A percentile compares a stretch with the other conserved stretches of the same genome.
Conservation (phyloP, 2,113 vertebrate species). For the Orientallactaga bullata region DNA sequence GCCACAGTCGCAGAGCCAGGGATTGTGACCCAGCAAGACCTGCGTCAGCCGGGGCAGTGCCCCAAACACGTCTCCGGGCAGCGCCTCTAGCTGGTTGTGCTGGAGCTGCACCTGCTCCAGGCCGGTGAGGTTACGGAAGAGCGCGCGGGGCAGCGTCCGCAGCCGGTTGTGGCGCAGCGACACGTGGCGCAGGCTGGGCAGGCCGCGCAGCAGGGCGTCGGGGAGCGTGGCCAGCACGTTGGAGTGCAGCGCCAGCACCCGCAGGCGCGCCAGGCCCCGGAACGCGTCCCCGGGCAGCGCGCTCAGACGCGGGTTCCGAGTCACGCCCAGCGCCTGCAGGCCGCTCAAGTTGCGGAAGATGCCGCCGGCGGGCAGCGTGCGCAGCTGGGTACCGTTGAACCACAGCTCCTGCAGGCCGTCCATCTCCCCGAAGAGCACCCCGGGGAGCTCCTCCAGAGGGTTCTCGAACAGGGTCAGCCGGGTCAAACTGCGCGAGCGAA, state of each 20-base stretch:
- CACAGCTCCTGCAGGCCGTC: slow-evolving; percentile 88
- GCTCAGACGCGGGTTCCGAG: slow-evolving; percentile 86
- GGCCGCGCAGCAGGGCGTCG: slow-evolving; percentile 86
- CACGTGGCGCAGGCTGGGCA: slow-evolving; percentile 85
- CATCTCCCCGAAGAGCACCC: slow-evolving; percentile 92
- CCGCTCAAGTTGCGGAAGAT: slow-evolving; percentile 92
- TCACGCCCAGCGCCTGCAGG: slow-evolving; percentile 87
- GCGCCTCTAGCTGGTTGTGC: slow-evolving; percentile 78
- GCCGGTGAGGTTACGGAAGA: slow-evolving; percentile 85
- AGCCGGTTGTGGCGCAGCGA: slow-evolving; percentile 87
- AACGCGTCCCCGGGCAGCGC: slow-evolving; percentile 89
- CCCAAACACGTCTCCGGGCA: slow-evolving; percentile 83
- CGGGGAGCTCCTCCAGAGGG: slow-evolving; percentile 89
- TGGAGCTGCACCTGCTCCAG: slow-evolving; percentile 86
- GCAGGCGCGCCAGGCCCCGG: slow-evolving; percentile 88
- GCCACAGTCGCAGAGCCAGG: slow-evolving; percentile 91
- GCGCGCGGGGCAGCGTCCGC: slow-evolving; percentile 83
- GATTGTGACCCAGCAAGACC: slow-evolving; percentile 87
- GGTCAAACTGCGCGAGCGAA: slow-evolving; percentile 86
- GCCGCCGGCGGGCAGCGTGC: slow-evolving; percentile 89
- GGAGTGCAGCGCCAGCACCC: slow-evolving; percentile 87
- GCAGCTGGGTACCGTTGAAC: slow-evolving; percentile 90
- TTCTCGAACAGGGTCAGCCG: slow-evolving; percentile 91
- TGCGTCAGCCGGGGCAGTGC: slow-evolving; percentile 78
- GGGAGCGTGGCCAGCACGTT: slow-evolving; percentile 88